Evolutionary conservation across 2,797 vertebrate genomes (phyloP).

Genomic region (Poeciliopsis turneri): DNA sequence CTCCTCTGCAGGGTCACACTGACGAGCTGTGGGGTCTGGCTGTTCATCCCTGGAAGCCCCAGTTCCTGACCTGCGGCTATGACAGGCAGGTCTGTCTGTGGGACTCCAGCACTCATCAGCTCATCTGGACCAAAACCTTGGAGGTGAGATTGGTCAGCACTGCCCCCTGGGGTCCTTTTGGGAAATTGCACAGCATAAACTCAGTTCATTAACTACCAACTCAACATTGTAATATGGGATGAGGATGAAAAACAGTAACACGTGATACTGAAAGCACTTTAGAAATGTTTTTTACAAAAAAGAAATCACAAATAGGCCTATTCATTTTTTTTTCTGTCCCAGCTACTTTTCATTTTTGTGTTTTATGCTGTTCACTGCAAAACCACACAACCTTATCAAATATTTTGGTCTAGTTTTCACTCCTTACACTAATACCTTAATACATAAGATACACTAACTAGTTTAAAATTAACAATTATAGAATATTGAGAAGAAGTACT

Average conservation of each 20-base stretch:
- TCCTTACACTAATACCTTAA: no score
- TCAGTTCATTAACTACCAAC: no score
- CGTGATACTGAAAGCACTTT: neutral
- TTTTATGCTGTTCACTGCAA: neutral
- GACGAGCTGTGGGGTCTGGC: slow-evolving; percentile 98
- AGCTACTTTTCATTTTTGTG: neutral
- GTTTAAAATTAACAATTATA: no score
- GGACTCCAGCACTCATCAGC: slow-evolving; percentile 89
- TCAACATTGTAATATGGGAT: neutral
- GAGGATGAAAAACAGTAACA: neutral
- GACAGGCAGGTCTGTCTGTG: slow-evolving; percentile 94
- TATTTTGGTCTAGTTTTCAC: no score
- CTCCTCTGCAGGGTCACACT: slow-evolving; percentile 87
- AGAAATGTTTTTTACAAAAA: neutral
- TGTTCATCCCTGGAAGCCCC: slow-evolving; percentile 88
- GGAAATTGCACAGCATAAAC: slow-evolving; percentile 17
- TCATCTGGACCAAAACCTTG: slow-evolving; percentile 91
- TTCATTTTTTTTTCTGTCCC: neutral
- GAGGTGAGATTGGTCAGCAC: slow-evolving; percentile 82
- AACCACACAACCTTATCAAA: no score
- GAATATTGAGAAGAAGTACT: no score
- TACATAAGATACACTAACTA: no score
- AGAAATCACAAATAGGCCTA: neutral
- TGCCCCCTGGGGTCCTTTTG: slow-evolving; percentile 47
- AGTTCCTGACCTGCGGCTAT: slow-evolving; percentile 94